Percentiles rank a stretch among this genome's conserved stretches.
Evolutionary conservation across 1,140 invertebrate genomes (phyloP).

Genomic region (Steinernema khuongi): DNA sequence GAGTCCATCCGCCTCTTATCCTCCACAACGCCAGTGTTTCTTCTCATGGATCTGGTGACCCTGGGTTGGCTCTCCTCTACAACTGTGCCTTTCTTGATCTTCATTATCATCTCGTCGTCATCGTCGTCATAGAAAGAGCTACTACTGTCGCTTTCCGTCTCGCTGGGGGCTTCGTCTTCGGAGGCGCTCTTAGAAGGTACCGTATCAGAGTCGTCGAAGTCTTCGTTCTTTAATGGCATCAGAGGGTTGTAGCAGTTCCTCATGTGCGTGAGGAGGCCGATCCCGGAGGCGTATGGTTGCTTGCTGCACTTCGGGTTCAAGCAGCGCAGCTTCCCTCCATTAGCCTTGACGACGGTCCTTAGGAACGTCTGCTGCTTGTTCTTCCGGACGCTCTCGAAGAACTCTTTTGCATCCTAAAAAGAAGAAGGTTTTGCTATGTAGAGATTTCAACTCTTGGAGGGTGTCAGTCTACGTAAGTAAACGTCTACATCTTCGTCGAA

Average conservation of each 20-base stretch:
- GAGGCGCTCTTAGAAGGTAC: too few relatives aligned
- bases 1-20: not conserved
- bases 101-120: conserved; percentile 1
- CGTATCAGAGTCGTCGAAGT: too few relatives aligned
- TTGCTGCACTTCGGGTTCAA: not conserved
- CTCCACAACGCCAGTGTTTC: not conserved
- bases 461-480: too few relatives aligned
- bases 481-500: too few relatives aligned
- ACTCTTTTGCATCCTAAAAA: not conserved
- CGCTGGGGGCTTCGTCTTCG: too few relatives aligned
- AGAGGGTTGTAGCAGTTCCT: not conserved
- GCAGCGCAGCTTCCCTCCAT: not conserved
- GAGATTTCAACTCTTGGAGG: too few relatives aligned
- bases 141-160: too few relatives aligned
- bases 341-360: not conserved
- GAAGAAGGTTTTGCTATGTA: not conserved
- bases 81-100: not conserved
- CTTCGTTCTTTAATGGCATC: not conserved
- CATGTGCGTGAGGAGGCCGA: not conserved
- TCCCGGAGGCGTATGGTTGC: not conserved
- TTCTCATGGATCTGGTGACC: not conserved
- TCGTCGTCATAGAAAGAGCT: too few relatives aligned
- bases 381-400: not conserved
- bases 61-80: not conserved
- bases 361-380: not conserved